These are phyloP conservation scores for Tachuris rubrigastra DNA, from an alignment of 2,113 vertebrate genomes.

Conservation along the genomic window DNA sequence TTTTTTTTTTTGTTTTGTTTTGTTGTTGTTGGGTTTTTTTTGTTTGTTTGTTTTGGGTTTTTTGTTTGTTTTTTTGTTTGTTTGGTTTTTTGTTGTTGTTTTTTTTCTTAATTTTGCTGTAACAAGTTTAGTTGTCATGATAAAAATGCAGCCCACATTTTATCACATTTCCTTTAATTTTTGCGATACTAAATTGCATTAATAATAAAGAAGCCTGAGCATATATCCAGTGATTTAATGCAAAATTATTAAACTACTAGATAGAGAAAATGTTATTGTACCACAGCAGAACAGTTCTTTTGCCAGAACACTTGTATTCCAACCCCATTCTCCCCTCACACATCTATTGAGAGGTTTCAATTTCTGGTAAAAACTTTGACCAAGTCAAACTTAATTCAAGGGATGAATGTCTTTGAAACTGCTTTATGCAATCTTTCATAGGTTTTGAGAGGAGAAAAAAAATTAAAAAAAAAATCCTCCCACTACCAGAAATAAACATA, in stretches of 20 bases:
- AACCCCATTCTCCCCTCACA: background rate
- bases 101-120: background rate
- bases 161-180: background rate
- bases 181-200: background rate
- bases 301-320: background rate
- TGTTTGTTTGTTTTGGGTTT: too few relatives aligned
- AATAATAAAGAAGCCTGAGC: background rate
- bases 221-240: background rate
- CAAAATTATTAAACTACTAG: background rate
- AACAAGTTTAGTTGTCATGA: background rate
- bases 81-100: too few relatives aligned
- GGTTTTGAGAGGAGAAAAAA: rapidly evolving
- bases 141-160: background rate
- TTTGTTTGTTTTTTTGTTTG: too few relatives aligned
- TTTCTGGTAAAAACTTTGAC: background rate
- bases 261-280: background rate
- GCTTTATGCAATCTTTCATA: background rate
- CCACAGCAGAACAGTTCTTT: background rate
- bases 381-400: background rate
- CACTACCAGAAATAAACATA: background rate
- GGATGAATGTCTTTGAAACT: rapidly evolving
- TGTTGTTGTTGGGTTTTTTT: too few relatives aligned
- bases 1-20: too few relatives aligned
- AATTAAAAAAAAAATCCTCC: background rate
- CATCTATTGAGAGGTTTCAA: background rate